Evolutionary conservation across 2,888 invertebrate genomes (phyloP), one percentile per base, ranked within the genome.

Genomic region (Nymphalis urticae): DNA sequence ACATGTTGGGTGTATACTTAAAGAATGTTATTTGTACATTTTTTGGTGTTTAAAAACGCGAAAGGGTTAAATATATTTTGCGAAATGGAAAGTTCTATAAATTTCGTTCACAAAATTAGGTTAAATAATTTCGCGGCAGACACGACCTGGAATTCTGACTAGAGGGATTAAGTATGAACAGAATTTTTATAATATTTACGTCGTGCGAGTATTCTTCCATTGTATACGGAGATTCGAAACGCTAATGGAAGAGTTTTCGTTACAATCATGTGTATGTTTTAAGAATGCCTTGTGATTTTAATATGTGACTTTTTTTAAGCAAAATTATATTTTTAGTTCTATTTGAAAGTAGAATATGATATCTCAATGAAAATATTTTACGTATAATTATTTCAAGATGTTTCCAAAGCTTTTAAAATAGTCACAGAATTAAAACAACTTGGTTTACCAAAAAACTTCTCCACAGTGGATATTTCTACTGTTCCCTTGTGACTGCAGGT

Each of bases 401-500:
- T 16, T 2, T 53, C 2, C 6, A 17, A 17, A 32, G 2, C 2
- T 42, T 51, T 61, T 64, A 48, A 48, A 42, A 21, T 61, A 56
- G 48, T 63, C 68, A 72, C 71, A 58, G 66, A 74, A 72, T 71
- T 79, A 77, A 82, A 79, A 9, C 5, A 74, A 74, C 69, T 70
- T 78, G 82, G 80, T 79, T 36, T 36, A 10, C 27, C 54, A 27
- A 16, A 19, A 65, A 16, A 2, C 8, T 67, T 66, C 4, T 21
- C 71, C 71, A 70, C 36, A 10, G 17, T 77, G 17, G 9, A 4
- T 75, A 71, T 75, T 80, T 81, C 79, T 82, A 86, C 81, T 70
- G 8, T 1, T 10, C 2, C 56, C 63, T 83, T 83, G 81, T 81
- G 77, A 68, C 70, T 77, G 75, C 89, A 95, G 95, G 92, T 90